Conservation (phyloP, 92 coral and sea anemone genomes). For the Paramuricea clavata region DNA sequence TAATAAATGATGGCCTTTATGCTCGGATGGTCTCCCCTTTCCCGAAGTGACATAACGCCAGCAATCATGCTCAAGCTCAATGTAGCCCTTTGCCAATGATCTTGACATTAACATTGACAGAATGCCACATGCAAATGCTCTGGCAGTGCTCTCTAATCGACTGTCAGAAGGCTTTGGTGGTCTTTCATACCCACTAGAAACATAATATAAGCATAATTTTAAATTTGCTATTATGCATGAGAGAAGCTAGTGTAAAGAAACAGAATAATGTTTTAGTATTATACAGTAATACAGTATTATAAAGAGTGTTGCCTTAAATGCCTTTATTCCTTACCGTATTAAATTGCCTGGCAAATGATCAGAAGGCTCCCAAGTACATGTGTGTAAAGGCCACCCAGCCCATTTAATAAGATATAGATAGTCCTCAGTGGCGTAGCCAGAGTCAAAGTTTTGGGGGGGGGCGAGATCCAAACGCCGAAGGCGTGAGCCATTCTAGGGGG, state of each 20-base stretch:
- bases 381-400: no score
- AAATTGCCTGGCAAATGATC: constrained; percentile 3
- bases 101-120: neutral
- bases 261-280: neutral
- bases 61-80: neutral
- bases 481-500: no score
- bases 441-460: no score
- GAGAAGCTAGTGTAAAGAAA: neutral
- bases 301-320: no score
- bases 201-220: neutral
- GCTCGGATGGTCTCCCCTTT: neutral
- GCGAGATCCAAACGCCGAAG: no score
- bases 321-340: no score
- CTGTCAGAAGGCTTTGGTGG: neutral
- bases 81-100: neutral
- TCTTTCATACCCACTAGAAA: constrained; percentile 12
- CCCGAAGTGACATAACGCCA: neutral
- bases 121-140: neutral
- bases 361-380: neutral
- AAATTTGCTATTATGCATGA: no score
- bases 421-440: no score
- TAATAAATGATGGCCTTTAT: no score
- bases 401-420: constrained; percentile 26
- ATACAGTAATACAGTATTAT: neutral
- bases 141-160: neutral